Base-by-base conservation (phyloP, 2,113 vertebrate species). In the Chascanopsetta lugubris region DNA sequence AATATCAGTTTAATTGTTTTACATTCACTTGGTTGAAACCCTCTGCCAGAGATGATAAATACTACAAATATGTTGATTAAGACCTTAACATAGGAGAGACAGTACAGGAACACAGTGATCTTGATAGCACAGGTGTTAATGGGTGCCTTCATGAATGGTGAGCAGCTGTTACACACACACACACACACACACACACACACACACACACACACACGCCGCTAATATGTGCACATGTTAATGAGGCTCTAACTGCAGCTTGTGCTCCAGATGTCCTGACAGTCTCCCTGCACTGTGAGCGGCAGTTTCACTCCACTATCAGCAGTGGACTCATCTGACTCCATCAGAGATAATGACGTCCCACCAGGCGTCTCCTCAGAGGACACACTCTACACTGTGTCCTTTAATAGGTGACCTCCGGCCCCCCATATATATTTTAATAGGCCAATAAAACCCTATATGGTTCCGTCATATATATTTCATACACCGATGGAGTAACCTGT, bases 271-370 rank as follows among this genome's bases (percentile, higher is more conserved):
- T 29, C 18, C 69, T 10, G 30, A 67, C 13, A 10, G 47, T 26
- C 12, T 40, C 48, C 65, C 50, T 46, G 45, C 47, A 47, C 48
- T 38, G 25, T 67, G 36, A 64, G 59, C 58, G 30, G 29, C 55
- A 55, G 21, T 61, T 79, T 82, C 73, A 63, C 45, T 34, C n/a
- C 21, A 22, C 68, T 48, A 68, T 80, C 55, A 72, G 60, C 61
- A 51, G 61, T 65, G 43, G n/a, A 3, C 67, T 72, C 17, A 60
- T 40, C 60, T 58, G 69, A 67, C 50, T 69, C 54, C 10, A 55
- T 29, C 47, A 29, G 50, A 77, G 59, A 75, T 81, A 66, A 87
- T 77, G 79, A 80, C 26, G 56, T 72, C 64, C 66, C 50, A 43
- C 21, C 42, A 69, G 47, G 57, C 11, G 7, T 20, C 53, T 68